Evolutionary conservation across 2,797 vertebrate genomes (phyloP).

Genomic region (Xiphorhynchus erythropygius): DNA sequence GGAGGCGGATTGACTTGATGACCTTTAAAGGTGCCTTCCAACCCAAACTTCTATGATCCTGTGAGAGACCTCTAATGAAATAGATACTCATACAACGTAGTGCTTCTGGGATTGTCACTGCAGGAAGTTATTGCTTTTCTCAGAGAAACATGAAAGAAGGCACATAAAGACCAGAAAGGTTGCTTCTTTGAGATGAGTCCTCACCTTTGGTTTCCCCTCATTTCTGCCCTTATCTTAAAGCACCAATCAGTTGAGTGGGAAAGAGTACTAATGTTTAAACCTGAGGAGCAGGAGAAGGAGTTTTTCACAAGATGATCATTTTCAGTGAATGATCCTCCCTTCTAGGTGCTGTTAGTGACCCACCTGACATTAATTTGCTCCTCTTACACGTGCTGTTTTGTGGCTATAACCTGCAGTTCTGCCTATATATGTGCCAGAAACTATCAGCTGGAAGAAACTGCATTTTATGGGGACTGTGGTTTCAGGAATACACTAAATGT

Average conservation of each 20-base stretch:
- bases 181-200: neutral
- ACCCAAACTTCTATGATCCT: neutral
- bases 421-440: neutral
- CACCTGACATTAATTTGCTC: neutral
- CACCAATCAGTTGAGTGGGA: neutral
- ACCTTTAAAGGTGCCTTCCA: neutral
- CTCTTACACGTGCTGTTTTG: neutral
- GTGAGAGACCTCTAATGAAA: neutral
- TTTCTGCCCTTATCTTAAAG: neutral
- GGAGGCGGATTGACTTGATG: neutral
- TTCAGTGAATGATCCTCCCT: neutral
- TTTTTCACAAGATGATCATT: neutral
- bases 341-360: neutral
- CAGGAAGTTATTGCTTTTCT: neutral
- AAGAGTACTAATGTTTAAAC: neutral
- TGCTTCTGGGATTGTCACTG: neutral
- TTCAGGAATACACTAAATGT: neutral
- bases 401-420: neutral
- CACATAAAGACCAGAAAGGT: neutral
- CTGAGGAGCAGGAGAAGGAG: neutral
- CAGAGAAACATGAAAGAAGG: neutral
- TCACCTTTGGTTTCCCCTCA: neutral
- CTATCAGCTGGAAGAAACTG: neutral
- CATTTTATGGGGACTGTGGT: neutral
- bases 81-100: neutral